Evolutionary conservation across 2,888 invertebrate species (phyloP).

Genomic region (Drosophila cognata): DNA sequence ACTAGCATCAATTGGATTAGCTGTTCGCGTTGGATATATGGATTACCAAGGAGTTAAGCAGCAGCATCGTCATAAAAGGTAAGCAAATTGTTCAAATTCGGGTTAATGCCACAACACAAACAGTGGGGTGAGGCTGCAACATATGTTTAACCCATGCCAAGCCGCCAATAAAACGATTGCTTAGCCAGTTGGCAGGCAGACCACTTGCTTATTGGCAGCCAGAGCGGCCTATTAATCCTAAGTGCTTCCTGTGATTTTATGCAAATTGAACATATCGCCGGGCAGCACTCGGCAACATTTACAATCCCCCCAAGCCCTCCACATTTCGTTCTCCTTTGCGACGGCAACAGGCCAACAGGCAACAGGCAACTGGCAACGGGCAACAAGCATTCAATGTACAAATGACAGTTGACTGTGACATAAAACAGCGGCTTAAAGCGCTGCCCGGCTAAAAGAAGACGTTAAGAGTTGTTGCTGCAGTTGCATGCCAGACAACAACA

Average conservation of each 20-base stretch:
- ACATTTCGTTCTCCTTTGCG: not conserved
- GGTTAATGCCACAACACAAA: conserved; percentile 23
- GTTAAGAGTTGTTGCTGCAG: conserved; percentile 63
- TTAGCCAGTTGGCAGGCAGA: conserved; percentile 12
- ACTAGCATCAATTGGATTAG: conserved; percentile 48
- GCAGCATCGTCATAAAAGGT: conserved; percentile 48
- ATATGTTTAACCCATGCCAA: conserved; percentile 56
- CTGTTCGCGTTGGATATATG: conserved; percentile 40
- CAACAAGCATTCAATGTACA: conserved; percentile 70
- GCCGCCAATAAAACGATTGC: conserved; percentile 16
- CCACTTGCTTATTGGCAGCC: conserved; percentile 37
- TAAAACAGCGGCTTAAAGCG: conserved; percentile 80
- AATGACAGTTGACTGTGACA: conserved; percentile 83
- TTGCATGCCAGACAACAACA: conserved; percentile 64
- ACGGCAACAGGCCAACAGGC: conserved; percentile 16
- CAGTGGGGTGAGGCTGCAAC: conserved; percentile 29
- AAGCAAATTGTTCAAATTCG: conserved; percentile 49
- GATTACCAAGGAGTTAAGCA: conserved; percentile 38
- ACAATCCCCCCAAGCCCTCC: not conserved
- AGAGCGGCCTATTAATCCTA: conserved; percentile 74
- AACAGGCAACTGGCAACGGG: conserved; percentile 8
- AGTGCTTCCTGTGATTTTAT: conserved; percentile 81
- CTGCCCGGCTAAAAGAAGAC: conserved; percentile 75
- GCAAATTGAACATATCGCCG: conserved; percentile 77
- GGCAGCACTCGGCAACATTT: conserved; percentile 19